Evolutionary conservation across 2,797 vertebrate genomes (phyloP), one percentile per base, ranked within the genome.

Genomic region (Linurgus olivaceus): DNA sequence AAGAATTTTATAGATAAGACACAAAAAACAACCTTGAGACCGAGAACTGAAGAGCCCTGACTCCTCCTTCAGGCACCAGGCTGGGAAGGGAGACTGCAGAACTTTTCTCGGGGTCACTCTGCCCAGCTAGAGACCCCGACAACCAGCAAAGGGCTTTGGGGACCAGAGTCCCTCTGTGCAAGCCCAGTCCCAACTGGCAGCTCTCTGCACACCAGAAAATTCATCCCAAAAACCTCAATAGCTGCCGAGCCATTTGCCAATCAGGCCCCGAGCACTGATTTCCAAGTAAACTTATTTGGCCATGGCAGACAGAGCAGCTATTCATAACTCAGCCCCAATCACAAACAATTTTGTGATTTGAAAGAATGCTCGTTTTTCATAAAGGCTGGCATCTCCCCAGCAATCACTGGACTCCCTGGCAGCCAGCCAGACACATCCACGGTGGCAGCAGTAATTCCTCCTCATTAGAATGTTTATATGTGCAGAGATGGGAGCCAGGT

Each of bases 281-380:
- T 86, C 58, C 65, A 28, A 62, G 28, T 37, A 88, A 87, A 86
- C 78, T 88, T 65, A 77, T 77, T 94, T 78, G 88, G 44, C 58
- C 54, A 11, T 42, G 17, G 11, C 83, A 72, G 87, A 92, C 78
- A 80, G 83, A 70, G 48, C 24, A 12, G 72, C 80, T 88, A 85
- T 94, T 96, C 96, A 92, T 91, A 93, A 91, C 54, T 82, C 59
- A 48, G 66, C 90, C 71, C 84, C 89, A 51, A 94, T 94, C 84
- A 86, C 70, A 96, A 96, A 23, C 79, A 84, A 84, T 93, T 83
- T 90, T 86, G 83, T 55, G 75, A 97, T 96, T 92, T 91, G 75
- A 95, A 97, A 97, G 95, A 96, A 93, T 74, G 70, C 61, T 87
- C 58, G 13, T 70, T 80, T 57, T 88, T 88, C 63, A 89, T 83